Evolutionary conservation across 2,113 vertebrate species (phyloP), one percentile per base, ranked within the genome.

Genomic region (Nesoenas mayeri): DNA sequence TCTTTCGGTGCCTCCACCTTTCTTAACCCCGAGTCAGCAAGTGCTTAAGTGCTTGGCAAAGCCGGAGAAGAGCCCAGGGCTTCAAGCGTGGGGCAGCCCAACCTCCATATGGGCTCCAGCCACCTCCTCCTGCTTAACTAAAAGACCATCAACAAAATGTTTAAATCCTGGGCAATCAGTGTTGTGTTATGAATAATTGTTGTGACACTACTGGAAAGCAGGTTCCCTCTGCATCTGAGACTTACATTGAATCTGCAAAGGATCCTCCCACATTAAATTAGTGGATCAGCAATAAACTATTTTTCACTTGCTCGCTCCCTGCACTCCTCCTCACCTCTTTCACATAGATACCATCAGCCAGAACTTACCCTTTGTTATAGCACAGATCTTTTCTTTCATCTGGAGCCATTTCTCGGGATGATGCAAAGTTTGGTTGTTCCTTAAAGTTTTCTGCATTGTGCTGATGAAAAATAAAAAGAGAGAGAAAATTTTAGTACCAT

Each of bases 1-100:
- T 95, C 85, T 66, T 81, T 77, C 0, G 24, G 47, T 73, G 95
- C 64, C 93, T 94, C 95, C 95, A 88, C 93, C 95, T 96, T 85
- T 13, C 87, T 61, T 62, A 88, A 91, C 62, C 82, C 56, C 20
- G 5, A 90, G 93, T 96, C 95, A 96, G 93, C 96, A 93, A 85
- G 89, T 32, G 85, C 67, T 93, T 24, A 20, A 62, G 75, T 25
- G 88, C 82, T 83, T 64, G 77, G 90, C 67, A 88, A 79, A 78
- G 4, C 13, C 10, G 47, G 87, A 91, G 89, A 66, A 88, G 66
- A 94, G 56, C 74, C 94, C 32, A 18, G 62, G 58, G 54, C 81
- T 34, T 15, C 5, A 71, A 91, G 81, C 94, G 85, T 5, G 42
- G 38, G 66, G 92, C 81, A 75, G 81, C 88, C 79, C 87, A 85